Percentiles rank a stretch among this genome's conserved stretches.
phyloP scores from a whole-genome alignment of 2,888 invertebrate genomes.

The Bruchidius siliquastri region DNA sequence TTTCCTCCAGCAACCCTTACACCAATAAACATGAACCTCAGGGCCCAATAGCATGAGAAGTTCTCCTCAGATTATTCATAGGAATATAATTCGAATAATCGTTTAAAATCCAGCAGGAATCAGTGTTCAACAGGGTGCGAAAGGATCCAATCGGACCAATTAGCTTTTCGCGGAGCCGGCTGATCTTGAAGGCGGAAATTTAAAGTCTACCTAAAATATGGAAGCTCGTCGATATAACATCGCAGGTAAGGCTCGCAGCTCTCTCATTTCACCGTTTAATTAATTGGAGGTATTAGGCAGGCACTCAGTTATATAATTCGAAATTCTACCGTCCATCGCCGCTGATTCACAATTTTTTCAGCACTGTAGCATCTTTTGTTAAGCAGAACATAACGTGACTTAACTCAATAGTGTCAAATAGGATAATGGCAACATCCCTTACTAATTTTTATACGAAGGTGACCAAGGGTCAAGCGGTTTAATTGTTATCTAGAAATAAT shows the following conservation, averaged over 20 bases:
- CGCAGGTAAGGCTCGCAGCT: not conserved
- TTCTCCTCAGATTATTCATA: not conserved
- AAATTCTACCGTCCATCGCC: too few species aligned
- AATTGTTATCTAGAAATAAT: too few species aligned
- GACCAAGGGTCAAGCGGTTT: too few species aligned
- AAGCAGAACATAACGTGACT: too few species aligned
- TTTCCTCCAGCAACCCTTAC: not conserved
- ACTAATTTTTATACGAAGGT: too few species aligned
- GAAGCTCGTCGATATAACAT: not conserved
- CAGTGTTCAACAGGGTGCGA: not conserved
- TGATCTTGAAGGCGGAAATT: not conserved
- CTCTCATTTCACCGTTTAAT: not conserved
- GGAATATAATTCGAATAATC: not conserved
- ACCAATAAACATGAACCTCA: not conserved
- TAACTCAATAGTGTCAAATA: too few species aligned
- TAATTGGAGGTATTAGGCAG: not conserved
- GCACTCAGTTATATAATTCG: too few species aligned
- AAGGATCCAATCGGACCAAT: not conserved
- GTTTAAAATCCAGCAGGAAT: not conserved
- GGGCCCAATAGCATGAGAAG: not conserved
- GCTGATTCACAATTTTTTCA: too few species aligned
- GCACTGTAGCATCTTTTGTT: too few species aligned
- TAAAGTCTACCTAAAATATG: not conserved
- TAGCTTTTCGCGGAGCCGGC: not conserved
- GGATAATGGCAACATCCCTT: too few species aligned